Evolutionary conservation across 2,797 vertebrate species (phyloP), one percentile per base, ranked within the genome.

Genomic region (Acanthornis magna): DNA sequence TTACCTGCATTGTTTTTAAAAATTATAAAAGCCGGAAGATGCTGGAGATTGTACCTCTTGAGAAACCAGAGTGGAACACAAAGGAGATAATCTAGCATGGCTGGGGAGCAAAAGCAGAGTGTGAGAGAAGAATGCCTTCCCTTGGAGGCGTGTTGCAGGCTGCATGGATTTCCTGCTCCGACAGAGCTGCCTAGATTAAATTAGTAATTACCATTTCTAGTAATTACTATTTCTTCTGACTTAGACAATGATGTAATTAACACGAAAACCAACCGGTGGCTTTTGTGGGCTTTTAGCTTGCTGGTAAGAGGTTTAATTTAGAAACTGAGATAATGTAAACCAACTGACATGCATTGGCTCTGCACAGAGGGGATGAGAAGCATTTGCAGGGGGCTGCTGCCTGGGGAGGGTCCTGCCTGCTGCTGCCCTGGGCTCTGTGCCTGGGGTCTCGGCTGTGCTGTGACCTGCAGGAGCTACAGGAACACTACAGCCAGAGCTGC

Each of bases 191-290:
- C 82, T 75, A 50, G 85, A 88, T 95, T 93, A 76, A 86, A 93
- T 88, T 86, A 89, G 76, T 90, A 94, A 96, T 96, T 96, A 91
- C 73, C 73, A 81, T 92, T 94, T 89, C 78, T 92, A 75, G 93
- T 95, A 92, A 95, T 96, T 97, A 91, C 88, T 76, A 34, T 95
- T 96, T 95, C 85, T 95, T 75, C 70, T 83, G 73, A 91, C 82
- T 81, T 84, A 75, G 47, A 75, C 70, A 91, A 61, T 91, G 85
- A 76, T 93, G 89, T 94, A 97, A 97, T 96, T 96, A 96, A 83
- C 5, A 13, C 60, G 17, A 81, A 94, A 94, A 93, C 89, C 81
- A 95, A 89, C 93, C 72, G 51, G 68, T 94, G 89, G 82, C 70
- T 96, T 94, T 94, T 92, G 65, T 65, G 88, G 66, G 73, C 73